Evolutionary conservation across 2,888 invertebrate genomes (phyloP), one percentile per base, ranked within the genome.

Genomic region (Eristalis intricaria): DNA sequence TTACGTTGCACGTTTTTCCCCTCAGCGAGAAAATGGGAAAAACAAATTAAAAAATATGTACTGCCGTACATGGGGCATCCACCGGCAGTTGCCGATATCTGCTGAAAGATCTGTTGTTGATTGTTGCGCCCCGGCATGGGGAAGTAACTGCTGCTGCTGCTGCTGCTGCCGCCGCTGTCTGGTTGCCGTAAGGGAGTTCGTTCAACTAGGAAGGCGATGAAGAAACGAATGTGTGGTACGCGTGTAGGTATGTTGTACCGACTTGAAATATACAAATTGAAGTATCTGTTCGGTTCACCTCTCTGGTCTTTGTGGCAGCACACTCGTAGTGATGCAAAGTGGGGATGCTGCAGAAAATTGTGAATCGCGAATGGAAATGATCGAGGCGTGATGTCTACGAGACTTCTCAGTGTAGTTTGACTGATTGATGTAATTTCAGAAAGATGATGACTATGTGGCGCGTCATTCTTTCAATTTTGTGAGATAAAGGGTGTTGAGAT

Each of bases 191-290:
- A 73, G 79, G 77, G 66, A 84, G 87, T 83, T 84, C 87, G 78
- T 87, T 84, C 79, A 87, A 87, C 87, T 87, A 84, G 87, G 87
- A 87, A 87, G 79, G 76, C 50, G 73, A 65, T 11, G 83, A 56
- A 79, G 73, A 69, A 82, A 81, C 65, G 68, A 76, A 83, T 83
- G 70, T 83, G 71, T 76, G 79, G 87, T 79, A 83, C 79, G 71
- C 87, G 79, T 87, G 87, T 87, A 87, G 83, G 75, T 83, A 79
- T 87, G 79, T 76, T 76, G 87, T 84, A 61, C 61, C 74, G 66
- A 61, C 56, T 83, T 56, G 35, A 83, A 78, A 71, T 61, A 60
- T 76, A 79, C 76, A 83, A 83, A 83, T 83, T 83, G 78, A 86
- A 65, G 66, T 78, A 71, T 74, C 65, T 82, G 63, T 81, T 73